Base-by-base conservation (phyloP, 64 coral and sea anemone species). In the Orbicella faveolata region DNA sequence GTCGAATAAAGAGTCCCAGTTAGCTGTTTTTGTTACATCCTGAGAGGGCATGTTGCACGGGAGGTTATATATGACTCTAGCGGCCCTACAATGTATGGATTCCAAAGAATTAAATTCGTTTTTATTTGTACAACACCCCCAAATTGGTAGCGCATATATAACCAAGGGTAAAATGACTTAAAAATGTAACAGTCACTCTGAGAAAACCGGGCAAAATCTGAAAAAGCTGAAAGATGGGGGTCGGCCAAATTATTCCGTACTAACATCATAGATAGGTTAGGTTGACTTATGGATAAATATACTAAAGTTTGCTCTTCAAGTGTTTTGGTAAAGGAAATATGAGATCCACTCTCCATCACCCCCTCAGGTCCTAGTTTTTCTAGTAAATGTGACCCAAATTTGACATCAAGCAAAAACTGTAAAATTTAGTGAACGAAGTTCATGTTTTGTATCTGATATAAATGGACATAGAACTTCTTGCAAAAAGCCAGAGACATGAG, bases 361-460 rank as follows among this genome's bases (percentile, higher is more conserved):
- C 52, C 77, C 77, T 79, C 77, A 59, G 48, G 48, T 79, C 10
- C 77, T 59, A 79, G 77, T 79, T 79, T 79, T 79, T 79, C 77
- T 25, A 23, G 77, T 61, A 59, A 79, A 79, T 79, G 59, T 79
- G 23, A 79, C 48, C 77, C 23, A 79, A 55, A 61, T 79, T 79
- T 14, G 52, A 79, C n/a, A 1, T 52, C 52, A 52, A 79, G 52
- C 77, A 79, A 57, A 79, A 79, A 52, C 39, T 44, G 36, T 78
- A 1, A 78, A 78, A 78, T 78, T 78, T 78, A 52, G 36, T 44
- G 48, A 4, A 78, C 48, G 18, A 78, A 78, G 37, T 78, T 78
- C 76, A 44, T 78, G 76, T 78, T 52, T 78, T 78, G 39, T 20
- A 78, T 41, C 18, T 78, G 76, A 78, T 78, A 78, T 78, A 54